A percentile compares a stretch with the other conserved stretches of the same genome.
Evolutionary conservation across 2,113 vertebrate species (phyloP).

Genomic region (Elanoides forficatus): DNA sequence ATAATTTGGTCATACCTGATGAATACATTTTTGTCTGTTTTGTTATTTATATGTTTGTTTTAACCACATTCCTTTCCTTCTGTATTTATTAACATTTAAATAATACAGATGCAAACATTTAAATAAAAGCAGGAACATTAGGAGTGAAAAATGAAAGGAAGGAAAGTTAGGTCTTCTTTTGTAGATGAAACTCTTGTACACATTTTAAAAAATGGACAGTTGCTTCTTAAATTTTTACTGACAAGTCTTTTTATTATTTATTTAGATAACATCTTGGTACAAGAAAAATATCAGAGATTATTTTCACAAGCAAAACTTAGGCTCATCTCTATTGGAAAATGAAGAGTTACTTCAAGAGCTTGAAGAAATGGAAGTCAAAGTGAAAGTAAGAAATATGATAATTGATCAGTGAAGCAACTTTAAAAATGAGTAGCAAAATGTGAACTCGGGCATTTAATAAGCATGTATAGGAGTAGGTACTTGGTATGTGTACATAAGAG

Average conservation of each 20-base stretch:
- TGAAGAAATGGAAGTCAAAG: slow-evolving; percentile 73
- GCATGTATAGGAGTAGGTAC: not conserved
- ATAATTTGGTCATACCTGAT: not conserved
- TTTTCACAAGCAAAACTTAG: slow-evolving; percentile 74
- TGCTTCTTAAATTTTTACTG: not conserved
- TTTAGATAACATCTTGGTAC: slow-evolving; percentile 82
- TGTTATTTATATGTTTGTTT: not conserved
- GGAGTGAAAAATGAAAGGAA: not conserved
- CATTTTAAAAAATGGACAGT: not conserved
- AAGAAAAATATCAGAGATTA: slow-evolving; percentile 72
- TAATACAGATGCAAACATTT: not conserved
- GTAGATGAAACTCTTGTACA: not conserved
- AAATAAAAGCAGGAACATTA: not conserved
- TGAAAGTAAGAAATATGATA: slow-evolving; percentile 74
- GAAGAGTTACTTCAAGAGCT: slow-evolving; percentile 77
- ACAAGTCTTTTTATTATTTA: not conserved
- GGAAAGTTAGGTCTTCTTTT: not conserved
- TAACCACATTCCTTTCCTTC: not conserved
- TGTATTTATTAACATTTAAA: not conserved
- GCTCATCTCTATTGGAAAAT: slow-evolving; percentile 80
- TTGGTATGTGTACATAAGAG: not conserved
- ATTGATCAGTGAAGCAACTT: not conserved
- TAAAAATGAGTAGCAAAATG: not conserved
- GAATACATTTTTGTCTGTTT: not conserved
- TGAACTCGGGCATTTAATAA: not conserved